Evolutionary conservation across 2,888 invertebrate species (phyloP).

Genomic region (Odontocerum albicorne): DNA sequence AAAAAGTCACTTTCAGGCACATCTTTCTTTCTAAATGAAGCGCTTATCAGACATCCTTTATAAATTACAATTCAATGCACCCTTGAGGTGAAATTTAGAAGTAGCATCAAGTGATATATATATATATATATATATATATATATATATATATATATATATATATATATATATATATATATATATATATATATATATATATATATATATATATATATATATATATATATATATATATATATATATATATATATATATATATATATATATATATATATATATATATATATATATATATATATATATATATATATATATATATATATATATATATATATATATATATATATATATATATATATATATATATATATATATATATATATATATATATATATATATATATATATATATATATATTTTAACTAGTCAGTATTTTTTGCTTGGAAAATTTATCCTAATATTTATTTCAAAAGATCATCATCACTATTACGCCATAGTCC

Average conservation of each 20-base stretch:
- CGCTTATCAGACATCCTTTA: no score
- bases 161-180: neutral
- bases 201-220: neutral
- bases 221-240: neutral
- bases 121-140: neutral
- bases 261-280: neutral
- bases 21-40: no score
- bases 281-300: neutral
- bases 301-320: neutral
- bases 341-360: neutral
- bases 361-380: neutral
- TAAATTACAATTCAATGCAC: no score
- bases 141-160: neutral
- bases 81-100: no score
- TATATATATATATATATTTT: neutral
- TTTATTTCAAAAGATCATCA: no score
- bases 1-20: no score
- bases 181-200: neutral
- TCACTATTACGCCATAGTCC: no score
- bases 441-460: no score
- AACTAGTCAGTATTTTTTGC: no score
- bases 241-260: neutral
- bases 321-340: neutral
- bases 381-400: neutral
- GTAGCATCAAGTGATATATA: no score